Evolutionary conservation across 2,113 vertebrate species (phyloP).

Genomic region (Lipophrys pholis): DNA sequence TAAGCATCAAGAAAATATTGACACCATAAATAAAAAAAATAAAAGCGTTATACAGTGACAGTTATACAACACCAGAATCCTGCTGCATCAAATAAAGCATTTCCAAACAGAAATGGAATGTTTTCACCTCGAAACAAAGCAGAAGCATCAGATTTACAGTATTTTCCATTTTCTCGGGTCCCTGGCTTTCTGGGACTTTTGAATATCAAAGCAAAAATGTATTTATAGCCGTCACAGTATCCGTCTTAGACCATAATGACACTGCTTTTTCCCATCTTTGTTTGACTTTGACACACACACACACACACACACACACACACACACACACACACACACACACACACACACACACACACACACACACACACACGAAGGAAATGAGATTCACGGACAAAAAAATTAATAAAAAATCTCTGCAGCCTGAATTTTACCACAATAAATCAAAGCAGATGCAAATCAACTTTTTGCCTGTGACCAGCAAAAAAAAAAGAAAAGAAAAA

Average conservation of each 20-base stretch:
- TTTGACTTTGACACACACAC: background rate
- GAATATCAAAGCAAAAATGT: background rate
- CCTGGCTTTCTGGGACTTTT: background rate
- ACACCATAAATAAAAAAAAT: no score
- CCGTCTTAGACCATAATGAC: constrained; percentile 21
- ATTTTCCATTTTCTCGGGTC: background rate
- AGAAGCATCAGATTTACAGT: no score
- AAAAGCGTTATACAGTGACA: no score
- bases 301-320: background rate
- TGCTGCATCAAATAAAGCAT: no score
- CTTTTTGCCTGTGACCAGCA: background rate
- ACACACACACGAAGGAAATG: background rate
- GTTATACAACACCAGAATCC: no score
- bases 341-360: background rate
- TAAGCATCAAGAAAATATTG: no score
- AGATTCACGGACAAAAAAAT: background rate
- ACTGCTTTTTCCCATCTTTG: constrained; percentile 15
- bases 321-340: background rate
- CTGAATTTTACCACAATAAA: constrained; percentile 4
- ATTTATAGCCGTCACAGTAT: constrained; percentile 14
- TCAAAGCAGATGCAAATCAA: background rate
- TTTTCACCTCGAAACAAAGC: no score
- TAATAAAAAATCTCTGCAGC: background rate
- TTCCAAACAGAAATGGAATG: no score
- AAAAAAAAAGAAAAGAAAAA: background rate